Evolutionary conservation across 1,140 invertebrate genomes (phyloP), one percentile per base, ranked within the genome.

Genomic region (Drosophila asahinai): DNA sequence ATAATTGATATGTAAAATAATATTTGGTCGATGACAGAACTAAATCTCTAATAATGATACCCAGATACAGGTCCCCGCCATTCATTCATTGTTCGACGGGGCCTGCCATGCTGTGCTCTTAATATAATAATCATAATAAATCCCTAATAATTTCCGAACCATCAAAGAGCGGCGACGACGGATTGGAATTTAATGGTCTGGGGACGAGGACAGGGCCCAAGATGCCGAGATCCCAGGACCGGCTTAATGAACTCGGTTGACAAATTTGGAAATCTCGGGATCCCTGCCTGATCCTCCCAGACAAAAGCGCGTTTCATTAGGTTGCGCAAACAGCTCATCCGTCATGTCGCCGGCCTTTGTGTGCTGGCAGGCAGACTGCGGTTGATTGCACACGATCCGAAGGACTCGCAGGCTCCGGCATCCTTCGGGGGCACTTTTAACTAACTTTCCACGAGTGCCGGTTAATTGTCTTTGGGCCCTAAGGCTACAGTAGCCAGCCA

Each of bases 121-220:
- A 92, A 92, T 92, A 92, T 92, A 92, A 92, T 92, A 92, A 92
- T 92, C 91, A 92, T 92, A 92, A 92, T 92, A 92, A 92, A 91
- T 92, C 81, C 90, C 81, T 92, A 92, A 92, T 92, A 92, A 92
- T 92, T 92, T 92, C 62, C 70, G 19, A 60, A 67, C 78, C 90
- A 82, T 92, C 91, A 92, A 91, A 83, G 71, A 84, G 90, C 83
- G 83, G 81, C 90, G 55, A 30, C 66, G 64, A 75, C 51, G 86
- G 74, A 91, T 91, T 84, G 83, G 83, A 80, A 84, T 91, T 91
- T 91, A 91, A 91, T 91, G 80, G 79, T 64, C 61, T 25, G 77
- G 76, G 67, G 62, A 60, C 54, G 60, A 25, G 27, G 45, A 51
- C 33, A 22, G 25, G 22, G 27, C 22, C 22, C 19, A 45, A 40